Evolutionary conservation across 1,140 invertebrate genomes (phyloP).

Genomic region (Achatina immaculata): DNA sequence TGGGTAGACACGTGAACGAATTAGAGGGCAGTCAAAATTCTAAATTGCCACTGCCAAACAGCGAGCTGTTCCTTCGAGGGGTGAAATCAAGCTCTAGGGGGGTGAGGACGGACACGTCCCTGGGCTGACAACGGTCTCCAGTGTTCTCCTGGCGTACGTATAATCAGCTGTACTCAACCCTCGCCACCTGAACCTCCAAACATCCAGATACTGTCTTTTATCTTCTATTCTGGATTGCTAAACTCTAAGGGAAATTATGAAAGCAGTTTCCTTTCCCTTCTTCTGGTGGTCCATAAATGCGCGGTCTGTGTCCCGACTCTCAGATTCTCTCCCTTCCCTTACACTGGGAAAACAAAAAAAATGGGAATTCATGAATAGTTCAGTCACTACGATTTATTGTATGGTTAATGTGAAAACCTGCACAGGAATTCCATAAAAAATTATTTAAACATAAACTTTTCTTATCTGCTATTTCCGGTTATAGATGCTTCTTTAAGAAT

Average conservation of each 20-base stretch:
- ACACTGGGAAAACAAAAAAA: too few species aligned
- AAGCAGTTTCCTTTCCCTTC: not conserved
- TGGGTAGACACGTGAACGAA: not conserved
- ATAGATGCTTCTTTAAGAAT: too few species aligned
- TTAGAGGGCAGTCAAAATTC: not conserved
- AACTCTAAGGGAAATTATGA: not conserved
- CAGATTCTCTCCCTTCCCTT: not conserved
- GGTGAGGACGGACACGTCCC: constrained; percentile 1
- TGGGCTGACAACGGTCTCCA: not conserved
- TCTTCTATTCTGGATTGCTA: not conserved
- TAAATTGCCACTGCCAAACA: not conserved
- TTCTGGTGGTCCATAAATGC: not conserved
- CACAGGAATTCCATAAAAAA: too few species aligned
- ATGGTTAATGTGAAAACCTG: too few species aligned
- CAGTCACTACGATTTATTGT: too few species aligned
- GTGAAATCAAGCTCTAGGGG: not conserved
- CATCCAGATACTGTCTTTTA: not conserved
- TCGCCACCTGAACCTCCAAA: not conserved
- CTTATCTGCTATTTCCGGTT: too few species aligned
- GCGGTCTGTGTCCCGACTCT: not conserved
- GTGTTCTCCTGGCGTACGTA: not conserved
- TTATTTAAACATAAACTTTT: too few species aligned
- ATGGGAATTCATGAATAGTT: too few species aligned
- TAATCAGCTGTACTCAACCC: not conserved
- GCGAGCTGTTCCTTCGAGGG: not conserved